Conservation (phyloP, 2,113 vertebrate genomes). For the Bostrychus sinensis region DNA sequence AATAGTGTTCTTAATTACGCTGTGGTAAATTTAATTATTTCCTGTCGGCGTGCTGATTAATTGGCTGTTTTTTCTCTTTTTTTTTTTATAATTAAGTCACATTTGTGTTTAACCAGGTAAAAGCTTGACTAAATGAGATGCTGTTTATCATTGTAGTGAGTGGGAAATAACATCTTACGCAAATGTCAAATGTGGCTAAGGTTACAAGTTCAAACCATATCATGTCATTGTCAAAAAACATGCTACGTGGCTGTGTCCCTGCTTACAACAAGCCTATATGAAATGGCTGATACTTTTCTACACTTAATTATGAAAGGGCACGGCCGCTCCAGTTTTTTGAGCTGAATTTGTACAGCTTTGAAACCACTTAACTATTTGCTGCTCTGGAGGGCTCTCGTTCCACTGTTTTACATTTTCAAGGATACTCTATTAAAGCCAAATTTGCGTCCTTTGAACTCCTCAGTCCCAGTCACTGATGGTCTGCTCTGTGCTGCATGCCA, state of each 20-base stretch:
- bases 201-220: background rate
- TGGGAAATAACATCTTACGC: background rate
- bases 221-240: background rate
- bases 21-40: slow-evolving; percentile 44
- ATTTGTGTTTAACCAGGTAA: background rate
- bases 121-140: slow-evolving; percentile 27
- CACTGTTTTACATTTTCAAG: slow-evolving; percentile 14
- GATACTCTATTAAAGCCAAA: slow-evolving; percentile 41
- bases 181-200: slow-evolving; percentile 4
- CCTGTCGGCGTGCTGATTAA: slow-evolving; percentile 47
- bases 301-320: slow-evolving; percentile 16
- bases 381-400: slow-evolving; percentile 5
- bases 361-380: slow-evolving; percentile 9
- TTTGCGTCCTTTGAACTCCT: slow-evolving; percentile 23
- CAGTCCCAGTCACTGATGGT: background rate
- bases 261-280: no score
- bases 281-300: no score
- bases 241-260: background rate
- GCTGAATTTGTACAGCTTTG: background rate
- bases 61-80: slow-evolving; percentile 47
- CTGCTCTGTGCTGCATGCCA: slow-evolving; percentile 27
- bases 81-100: slow-evolving; percentile 37
- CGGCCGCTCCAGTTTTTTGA: background rate
- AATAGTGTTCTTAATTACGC: slow-evolving; percentile 42
- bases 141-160: background rate